Evolutionary conservation across 2,888 invertebrate genomes (phyloP), one percentile per base, ranked within the genome.

Genomic region (Syrista parreyssii): DNA sequence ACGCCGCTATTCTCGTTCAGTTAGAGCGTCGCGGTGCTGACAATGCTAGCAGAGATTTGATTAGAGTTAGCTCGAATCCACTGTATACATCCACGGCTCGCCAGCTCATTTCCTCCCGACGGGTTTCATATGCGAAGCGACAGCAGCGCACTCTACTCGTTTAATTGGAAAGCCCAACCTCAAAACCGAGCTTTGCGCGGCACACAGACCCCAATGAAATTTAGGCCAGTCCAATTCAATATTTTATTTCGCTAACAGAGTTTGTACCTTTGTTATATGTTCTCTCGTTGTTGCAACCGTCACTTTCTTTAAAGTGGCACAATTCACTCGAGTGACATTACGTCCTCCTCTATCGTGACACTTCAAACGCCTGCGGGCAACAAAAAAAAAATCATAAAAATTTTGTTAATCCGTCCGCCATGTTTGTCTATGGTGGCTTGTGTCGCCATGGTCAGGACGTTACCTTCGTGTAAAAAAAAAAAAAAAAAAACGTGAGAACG

Each of bases 81-180:
- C 71, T 12, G 31, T 71, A 23, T 31, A 71, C 31, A n/a, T 12
- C 31, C 55, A 55, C 71, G 34, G 68, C 40, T 73, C 76, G 75
- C 76, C 31, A 78, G 68, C 81, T 78, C 78, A 80, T 79, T 80
- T 82, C 78, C 79, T 77, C 77, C 75, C 68, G 75, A 11, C 73
- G 76, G 12, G 31, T 71, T 71, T 71, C 71, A 68, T 79, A 68
- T 77, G 36, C 73, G 75, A 74, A 75, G 40, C 79, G 35, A 68
- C n/a, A 12, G 36, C 76, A 76, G 68, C 78, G 73, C 69, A 76
- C 76, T 78, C 73, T 72, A 75, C 77, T 78, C 74, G 77, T 82
- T 81, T 82, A 81, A 82, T 83, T 83, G 77, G 79, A 84, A 82
- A 83, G 77, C 78, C 78, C 75, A 55, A 69, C 75, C 76, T 75